Evolutionary conservation across 2,888 invertebrate species (phyloP).

Genomic region (Ecdyonurus torrentis): DNA sequence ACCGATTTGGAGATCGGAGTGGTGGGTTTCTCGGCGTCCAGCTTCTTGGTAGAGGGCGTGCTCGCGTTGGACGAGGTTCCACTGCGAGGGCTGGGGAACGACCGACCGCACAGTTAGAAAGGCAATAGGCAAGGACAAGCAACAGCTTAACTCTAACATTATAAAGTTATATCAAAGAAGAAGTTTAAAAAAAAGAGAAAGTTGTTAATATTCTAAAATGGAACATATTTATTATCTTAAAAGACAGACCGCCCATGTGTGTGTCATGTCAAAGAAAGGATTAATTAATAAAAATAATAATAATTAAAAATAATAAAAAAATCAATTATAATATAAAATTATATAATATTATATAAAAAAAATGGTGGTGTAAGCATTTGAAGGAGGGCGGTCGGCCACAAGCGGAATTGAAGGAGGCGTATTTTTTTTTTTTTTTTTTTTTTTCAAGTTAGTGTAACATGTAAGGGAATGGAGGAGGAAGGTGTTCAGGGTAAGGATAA

Average conservation of each 20-base stretch:
- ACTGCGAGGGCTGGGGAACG: constrained; percentile 38
- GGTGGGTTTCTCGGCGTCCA: constrained; percentile 70
- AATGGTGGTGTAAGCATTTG: not conserved
- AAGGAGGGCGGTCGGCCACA: not conserved
- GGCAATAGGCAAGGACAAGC: not conserved
- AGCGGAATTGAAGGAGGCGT: not conserved
- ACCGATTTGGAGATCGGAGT: constrained; percentile 84
- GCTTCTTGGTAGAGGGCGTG: constrained; percentile 71
- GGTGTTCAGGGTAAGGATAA: not conserved
- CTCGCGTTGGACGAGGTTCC: constrained; percentile 84
- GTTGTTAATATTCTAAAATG: not conserved
- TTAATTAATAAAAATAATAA: no score
- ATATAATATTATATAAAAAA: not conserved
- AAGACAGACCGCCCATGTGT: not conserved
- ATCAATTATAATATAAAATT: no score
- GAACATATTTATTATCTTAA: not conserved
- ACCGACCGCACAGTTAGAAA: not conserved
- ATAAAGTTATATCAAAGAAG: no score
- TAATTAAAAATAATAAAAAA: no score
- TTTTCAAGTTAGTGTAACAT: not conserved
- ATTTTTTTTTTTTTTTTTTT: no score
- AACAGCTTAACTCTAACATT: not conserved
- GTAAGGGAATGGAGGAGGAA: not conserved
- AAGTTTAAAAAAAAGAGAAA: no score
- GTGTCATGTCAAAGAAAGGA: no score